Percentiles rank a stretch among this genome's conserved stretches.
These are phyloP conservation scores for Python bivittatus DNA, from an alignment of 2,113 vertebrate genomes.

Conservation along the genomic window DNA sequence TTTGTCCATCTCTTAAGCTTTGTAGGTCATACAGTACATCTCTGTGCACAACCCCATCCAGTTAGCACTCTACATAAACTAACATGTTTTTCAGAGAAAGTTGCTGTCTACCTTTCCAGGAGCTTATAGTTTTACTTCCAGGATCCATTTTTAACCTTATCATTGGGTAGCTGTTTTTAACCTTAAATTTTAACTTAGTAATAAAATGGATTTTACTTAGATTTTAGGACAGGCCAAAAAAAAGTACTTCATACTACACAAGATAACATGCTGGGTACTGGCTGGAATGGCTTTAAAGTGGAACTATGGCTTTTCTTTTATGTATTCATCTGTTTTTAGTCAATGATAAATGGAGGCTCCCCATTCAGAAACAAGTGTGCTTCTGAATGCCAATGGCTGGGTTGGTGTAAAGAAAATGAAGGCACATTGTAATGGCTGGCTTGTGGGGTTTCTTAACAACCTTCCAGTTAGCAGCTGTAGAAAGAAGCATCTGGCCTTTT, in stretches of 20 bases:
- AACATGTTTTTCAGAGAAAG: not conserved
- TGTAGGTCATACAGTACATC: not conserved
- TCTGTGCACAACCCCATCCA: not conserved
- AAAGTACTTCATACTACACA: not conserved
- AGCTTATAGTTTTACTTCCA: not conserved
- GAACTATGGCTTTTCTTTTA: not conserved
- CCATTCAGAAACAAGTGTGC: not conserved
- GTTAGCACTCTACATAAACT: not conserved
- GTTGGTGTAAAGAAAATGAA: not conserved
- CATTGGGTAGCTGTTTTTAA: not conserved
- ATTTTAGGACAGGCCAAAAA: not conserved
- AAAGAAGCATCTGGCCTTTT: not conserved
- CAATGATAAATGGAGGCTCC: not conserved
- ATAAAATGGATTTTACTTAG: conserved; percentile 3
- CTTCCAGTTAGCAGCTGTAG: not conserved
- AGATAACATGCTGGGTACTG: not conserved
- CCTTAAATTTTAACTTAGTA: not conserved
- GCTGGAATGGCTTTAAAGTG: not conserved
- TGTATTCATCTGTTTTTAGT: not conserved
- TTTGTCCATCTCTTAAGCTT: not conserved
- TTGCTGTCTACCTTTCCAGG: not conserved
- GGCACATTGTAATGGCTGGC: too few relatives aligned
- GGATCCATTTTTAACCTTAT: not conserved
- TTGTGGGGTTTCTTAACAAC: not conserved
- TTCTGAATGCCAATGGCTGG: not conserved